Evolutionary conservation across 2,797 vertebrate species (phyloP), one percentile per base, ranked within the genome.

Genomic region (Columba guinea): DNA sequence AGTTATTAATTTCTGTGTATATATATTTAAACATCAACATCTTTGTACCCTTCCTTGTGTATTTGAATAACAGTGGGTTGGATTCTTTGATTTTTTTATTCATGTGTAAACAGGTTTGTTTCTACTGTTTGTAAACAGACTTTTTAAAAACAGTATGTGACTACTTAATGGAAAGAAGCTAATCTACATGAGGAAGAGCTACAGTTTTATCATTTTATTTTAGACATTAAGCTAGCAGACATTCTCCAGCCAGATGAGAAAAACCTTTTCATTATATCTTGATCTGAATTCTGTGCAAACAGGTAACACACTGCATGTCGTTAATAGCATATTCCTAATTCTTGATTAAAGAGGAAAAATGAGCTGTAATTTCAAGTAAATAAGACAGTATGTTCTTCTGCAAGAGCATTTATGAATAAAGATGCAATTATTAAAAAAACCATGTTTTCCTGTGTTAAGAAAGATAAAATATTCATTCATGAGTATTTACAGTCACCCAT

Each of bases 401-500:
- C 81, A 90, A 77, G 39, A 89, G 62, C 74, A 77, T 63, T 84
- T 92, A 71, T 60, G 89, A n/a, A 65, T 51, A 84, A 88, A 81
- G 27, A 74, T 52, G 20, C 39, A 82, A 49, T 71, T 68, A 53
- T 60, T 78, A 41, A 77, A 90, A 87, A 14, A 14, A 3, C 0
- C 9, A 78, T 55, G 3, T 69, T 84, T 91, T 84, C 49, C 3
- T 49, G 32, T 53, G 68, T 81, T 65, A 78, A 67, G 46, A 79
- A 1, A 79, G 34, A 93, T 46, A 82, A 95, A 94, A 89, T 59
- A 79, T 12, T 34, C 1, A 78, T 69, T 90, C 46, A 67, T 32
- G 51, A 89, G 39, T 87, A 92, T 97, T 93, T 94, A 93, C 89
- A 93, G 35, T 95, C 62, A 90, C 78, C 56, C 48, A 55, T 75